Evolutionary conservation across 2,888 invertebrate genomes (phyloP).

Genomic region (Sarcophaga rosellei): DNA sequence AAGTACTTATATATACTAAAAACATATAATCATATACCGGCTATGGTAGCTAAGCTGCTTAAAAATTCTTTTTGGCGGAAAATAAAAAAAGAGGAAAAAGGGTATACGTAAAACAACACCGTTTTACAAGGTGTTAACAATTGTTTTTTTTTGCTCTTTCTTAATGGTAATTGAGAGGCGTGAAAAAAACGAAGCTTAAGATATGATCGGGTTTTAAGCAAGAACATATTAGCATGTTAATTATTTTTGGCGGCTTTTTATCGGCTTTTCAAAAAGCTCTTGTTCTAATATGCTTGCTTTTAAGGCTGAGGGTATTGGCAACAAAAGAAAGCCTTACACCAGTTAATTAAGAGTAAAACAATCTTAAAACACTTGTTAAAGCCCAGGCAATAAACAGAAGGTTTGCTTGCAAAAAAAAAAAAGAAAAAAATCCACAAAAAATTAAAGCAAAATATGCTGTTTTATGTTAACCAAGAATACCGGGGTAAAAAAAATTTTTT

Average conservation of each 20-base stretch:
- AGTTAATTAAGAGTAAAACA: background rate
- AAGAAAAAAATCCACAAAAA: background rate
- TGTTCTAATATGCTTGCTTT: constrained; percentile 20
- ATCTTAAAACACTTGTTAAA: constrained; percentile 44
- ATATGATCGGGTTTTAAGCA: too few relatives aligned
- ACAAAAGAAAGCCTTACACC: constrained; percentile 30
- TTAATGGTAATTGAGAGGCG: background rate
- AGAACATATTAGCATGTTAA: constrained; percentile 70
- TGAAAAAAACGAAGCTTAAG: background rate
- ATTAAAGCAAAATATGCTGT: background rate
- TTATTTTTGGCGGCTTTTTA: constrained; percentile 60
- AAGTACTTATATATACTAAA: background rate
- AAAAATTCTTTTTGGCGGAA: background rate
- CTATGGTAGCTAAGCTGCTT: background rate
- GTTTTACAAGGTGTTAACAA: constrained; percentile 59
- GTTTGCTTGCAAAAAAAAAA: constrained; percentile 2
- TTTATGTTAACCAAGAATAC: constrained; percentile 1
- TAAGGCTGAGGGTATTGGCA: background rate
- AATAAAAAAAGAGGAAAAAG: constrained; percentile 15
- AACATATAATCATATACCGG: background rate
- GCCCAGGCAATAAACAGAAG: too few relatives aligned
- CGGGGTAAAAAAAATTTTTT: constrained; percentile 17
- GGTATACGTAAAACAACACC: background rate
- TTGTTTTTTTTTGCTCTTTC: background rate
- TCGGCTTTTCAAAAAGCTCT: background rate